Percentiles rank a stretch among this genome's conserved stretches.
Conservation (phyloP, 2,888 invertebrate genomes). For the Watsonalla cultraria region DNA sequence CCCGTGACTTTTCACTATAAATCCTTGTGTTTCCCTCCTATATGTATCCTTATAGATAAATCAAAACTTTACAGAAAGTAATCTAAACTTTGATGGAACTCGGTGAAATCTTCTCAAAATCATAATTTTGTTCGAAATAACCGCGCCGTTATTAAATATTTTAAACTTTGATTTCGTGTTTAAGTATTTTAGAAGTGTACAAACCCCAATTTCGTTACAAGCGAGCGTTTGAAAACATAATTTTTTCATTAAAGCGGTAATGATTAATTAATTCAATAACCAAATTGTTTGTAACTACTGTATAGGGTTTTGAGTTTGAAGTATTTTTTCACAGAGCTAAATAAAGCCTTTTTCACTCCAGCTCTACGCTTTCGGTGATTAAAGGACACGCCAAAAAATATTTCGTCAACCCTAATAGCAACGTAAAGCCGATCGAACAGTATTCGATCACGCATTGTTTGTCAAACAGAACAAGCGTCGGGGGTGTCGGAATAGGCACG, state of each 20-base stretch:
- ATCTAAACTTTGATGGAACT: slow-evolving; percentile 32
- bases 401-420: background rate
- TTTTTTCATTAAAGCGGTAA: no score
- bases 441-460: slow-evolving; percentile 54
- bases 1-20: slow-evolving; percentile 58
- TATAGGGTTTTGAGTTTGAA: no score
- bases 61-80: slow-evolving; percentile 18
- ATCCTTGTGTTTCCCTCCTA: slow-evolving; percentile 26
- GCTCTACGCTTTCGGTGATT: no score
- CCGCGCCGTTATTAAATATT: slow-evolving; percentile 4
- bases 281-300: no score
- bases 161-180: background rate
- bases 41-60: slow-evolving; percentile 8
- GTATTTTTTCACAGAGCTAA: no score
- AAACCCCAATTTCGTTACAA: background rate
- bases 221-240: no score
- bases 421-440: slow-evolving; percentile 23
- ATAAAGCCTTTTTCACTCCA: no score
- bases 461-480: slow-evolving; percentile 27
- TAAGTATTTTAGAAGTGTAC: background rate
- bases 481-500: slow-evolving; percentile 23
- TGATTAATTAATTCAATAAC: no score
- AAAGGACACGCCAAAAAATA: no score
- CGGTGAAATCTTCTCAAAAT: slow-evolving; percentile 19
- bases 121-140: slow-evolving; percentile 19